Evolutionary conservation across 2,888 invertebrate species (phyloP).

Genomic region (Exocentrus adspersus): DNA sequence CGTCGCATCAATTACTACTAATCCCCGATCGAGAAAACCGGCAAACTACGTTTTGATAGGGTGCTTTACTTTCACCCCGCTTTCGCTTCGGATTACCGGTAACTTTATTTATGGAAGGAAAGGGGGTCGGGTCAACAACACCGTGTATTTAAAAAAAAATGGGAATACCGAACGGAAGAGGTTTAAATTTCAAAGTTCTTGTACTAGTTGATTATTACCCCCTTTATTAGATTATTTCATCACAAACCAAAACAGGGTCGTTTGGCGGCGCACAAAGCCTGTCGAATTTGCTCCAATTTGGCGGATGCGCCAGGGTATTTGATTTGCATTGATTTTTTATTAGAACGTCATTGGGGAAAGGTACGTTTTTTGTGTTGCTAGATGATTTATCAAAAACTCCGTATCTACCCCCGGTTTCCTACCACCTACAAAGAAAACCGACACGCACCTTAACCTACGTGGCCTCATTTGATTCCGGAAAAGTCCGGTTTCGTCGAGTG

Average conservation of each 20-base stretch:
- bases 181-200: no score
- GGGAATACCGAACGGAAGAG: no score
- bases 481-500: not conserved
- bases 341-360: no score
- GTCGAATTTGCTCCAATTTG: slow-evolving; percentile 37
- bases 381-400: no score
- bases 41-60: slow-evolving; percentile 31
- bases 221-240: no score
- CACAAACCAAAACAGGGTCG: slow-evolving; percentile 29
- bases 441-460: not conserved
- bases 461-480: not conserved
- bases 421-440: not conserved
- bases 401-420: no score
- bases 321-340: slow-evolving; percentile 37
- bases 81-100: slow-evolving; percentile 11
- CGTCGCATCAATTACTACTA: slow-evolving; percentile 36
- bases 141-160: not conserved
- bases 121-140: slow-evolving; percentile 4
- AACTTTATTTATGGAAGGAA: slow-evolving; percentile 13
- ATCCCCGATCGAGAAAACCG: slow-evolving; percentile 36
- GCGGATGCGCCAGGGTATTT: no score
- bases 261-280: slow-evolving; percentile 28
- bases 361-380: not conserved
- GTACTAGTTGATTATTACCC: no score
- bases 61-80: not conserved